Conservation (phyloP, 2,888 invertebrate species). For the Endomychus coccineus region DNA sequence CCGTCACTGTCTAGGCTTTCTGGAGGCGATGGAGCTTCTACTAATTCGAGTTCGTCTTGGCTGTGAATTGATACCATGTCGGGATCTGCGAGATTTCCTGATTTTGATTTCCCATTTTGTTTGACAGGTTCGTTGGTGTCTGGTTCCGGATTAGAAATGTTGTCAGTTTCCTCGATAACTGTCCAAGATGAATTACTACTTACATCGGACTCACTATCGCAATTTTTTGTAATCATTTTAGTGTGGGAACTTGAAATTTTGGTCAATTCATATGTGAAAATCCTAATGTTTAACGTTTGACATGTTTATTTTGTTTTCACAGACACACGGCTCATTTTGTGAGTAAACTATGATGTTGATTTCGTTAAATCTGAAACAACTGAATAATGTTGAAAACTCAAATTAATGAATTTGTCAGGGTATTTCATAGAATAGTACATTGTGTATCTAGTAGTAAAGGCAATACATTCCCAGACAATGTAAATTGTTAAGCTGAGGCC, state of each 20-base stretch:
- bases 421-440: too few species aligned
- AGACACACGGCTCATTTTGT: not conserved
- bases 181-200: slow-evolving; percentile 35
- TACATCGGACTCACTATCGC: slow-evolving; percentile 30
- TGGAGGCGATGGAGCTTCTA: not conserved
- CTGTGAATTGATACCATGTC: slow-evolving; percentile 5
- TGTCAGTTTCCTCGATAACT: slow-evolving; percentile 21
- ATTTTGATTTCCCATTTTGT: not conserved
- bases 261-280: slow-evolving; percentile 5
- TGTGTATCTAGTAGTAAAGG: too few species aligned
- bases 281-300: slow-evolving; percentile 15
- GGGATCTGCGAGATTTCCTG: slow-evolving; percentile 8
- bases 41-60: too few species aligned
- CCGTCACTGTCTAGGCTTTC: slow-evolving; percentile 6
- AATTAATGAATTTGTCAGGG: slow-evolving; percentile 4
- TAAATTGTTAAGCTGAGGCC: too few species aligned
- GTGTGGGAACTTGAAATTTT: slow-evolving; percentile 12
- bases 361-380: not conserved
- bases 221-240: slow-evolving; percentile 14
- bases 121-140: not conserved
- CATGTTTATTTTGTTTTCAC: slow-evolving; percentile 12
- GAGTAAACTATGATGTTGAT: slow-evolving; percentile 1
- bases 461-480: too few species aligned
- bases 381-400: not conserved
- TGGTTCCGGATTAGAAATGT: not conserved